Conservation (phyloP, 1,140 invertebrate genomes). For the Stegodyphus dumicola region DNA sequence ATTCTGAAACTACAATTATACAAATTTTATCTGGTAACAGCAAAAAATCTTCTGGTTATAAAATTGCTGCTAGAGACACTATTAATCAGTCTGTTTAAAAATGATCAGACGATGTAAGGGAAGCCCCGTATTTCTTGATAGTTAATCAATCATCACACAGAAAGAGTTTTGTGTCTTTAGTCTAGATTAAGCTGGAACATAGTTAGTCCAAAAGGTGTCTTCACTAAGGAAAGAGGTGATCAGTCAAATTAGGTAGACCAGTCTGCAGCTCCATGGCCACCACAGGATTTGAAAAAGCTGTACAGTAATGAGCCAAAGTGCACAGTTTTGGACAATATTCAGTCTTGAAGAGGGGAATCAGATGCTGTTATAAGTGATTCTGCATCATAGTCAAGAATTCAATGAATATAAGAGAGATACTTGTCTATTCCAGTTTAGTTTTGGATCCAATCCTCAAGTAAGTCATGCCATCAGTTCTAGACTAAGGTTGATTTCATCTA, state of each 20-base stretch:
- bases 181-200: background rate
- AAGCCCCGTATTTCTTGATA: background rate
- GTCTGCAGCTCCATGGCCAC: background rate
- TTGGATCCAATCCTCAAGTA: conserved; percentile 6
- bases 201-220: background rate
- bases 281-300: background rate
- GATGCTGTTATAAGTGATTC: background rate
- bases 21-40: too few relatives aligned
- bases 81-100: too few relatives aligned
- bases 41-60: too few relatives aligned
- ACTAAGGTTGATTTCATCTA: background rate
- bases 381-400: background rate
- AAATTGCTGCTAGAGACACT: too few relatives aligned
- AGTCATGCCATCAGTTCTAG: background rate
- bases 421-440: background rate
- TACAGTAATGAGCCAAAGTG: background rate
- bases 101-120: background rate
- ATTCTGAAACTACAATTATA: too few relatives aligned
- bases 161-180: background rate
- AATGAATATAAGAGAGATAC: background rate
- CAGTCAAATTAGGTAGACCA: background rate
- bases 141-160: background rate
- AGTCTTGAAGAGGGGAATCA: conserved; percentile 31
- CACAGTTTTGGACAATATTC: background rate
- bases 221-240: background rate